Percentiles rank a stretch among this genome's conserved stretches.
phyloP scores from a whole-genome alignment of 2,113 vertebrate species.

The Hippocampus mohnikei region DNA sequence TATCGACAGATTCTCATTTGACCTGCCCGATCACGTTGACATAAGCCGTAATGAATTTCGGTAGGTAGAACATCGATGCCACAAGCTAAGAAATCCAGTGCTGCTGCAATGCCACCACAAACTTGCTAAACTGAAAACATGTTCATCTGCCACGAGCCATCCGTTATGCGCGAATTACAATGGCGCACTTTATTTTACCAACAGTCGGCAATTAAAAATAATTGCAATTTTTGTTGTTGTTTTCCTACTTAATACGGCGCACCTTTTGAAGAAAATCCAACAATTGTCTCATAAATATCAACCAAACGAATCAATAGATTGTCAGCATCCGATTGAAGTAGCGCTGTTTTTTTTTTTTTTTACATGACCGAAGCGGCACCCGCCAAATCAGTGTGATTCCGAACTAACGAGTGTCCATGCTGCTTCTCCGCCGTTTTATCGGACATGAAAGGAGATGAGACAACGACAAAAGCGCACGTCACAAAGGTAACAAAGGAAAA shows the following conservation, averaged over 20 bases:
- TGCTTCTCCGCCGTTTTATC: not conserved
- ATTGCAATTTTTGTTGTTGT: no score
- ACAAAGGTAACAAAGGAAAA: not conserved
- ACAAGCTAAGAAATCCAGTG: no score
- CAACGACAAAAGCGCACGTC: not conserved
- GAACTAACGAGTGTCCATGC: not conserved
- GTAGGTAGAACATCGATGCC: no score
- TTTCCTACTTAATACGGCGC: no score
- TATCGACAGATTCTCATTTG: no score
- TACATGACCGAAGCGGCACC: not conserved
- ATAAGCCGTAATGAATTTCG: not conserved
- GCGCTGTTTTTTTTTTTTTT: not conserved
- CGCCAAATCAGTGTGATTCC: constrained; percentile 1
- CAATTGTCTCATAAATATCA: not conserved
- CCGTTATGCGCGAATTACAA: no score
- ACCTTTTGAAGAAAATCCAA: not conserved
- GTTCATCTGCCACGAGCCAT: no score
- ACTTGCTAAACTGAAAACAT: no score
- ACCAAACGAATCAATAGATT: not conserved
- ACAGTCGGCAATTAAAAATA: no score
- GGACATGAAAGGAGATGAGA: not conserved
- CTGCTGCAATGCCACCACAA: no score
- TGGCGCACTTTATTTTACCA: no score
- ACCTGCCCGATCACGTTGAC: no score
- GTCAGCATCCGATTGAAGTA: not conserved